Evolutionary conservation across 92 coral and sea anemone species (phyloP), one percentile per base, ranked within the genome.

Genomic region (Epizoanthus rinbou): DNA sequence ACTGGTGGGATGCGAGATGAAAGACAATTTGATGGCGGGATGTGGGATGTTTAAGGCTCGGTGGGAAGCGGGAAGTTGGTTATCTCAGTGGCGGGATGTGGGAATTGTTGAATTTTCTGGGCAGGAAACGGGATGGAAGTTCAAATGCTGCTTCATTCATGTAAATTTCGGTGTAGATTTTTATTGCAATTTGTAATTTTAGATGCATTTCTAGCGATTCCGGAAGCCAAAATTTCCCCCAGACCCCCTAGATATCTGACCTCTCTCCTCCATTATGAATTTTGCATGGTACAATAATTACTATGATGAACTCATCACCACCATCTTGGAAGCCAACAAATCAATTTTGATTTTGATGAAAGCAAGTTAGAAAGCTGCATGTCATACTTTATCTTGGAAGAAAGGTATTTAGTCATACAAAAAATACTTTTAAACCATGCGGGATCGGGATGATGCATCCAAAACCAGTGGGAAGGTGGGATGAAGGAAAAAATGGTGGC

Each of bases 1-100:
- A 52, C 52, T 45, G 64, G 75, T 65, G 65, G 75, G 85, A 64
- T 80, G 75, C 45, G 76, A 52, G 85, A 80, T 43, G 58, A 53
- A 53, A 53, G 58, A 53, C 10, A 53, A 53, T 28, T 28, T 28
- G 31, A 28, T 0, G 31, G 31, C 2, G 31, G 31, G 31, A 28
- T 28, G 31, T 2, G 64, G 25, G 13, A 23, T 21, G 25, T 64
- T 21, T 1, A 43, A 47, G 8, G 24, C 64, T 47, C 22, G 66
- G 76, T 31, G 23, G 76, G 72, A 62, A 62, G 75, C 47, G 75
- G 74, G 85, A 80, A 65, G 52, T 67, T 80, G 43, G 65, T 67
- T 24, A 66, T 80, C 66, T 28, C 56, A 60, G 31, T 31, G 64
- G 85, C n/a, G 47, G 85, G 76, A 35, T 64, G 4, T 24, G 45